A percentile compares a stretch with the other conserved stretches of the same genome.
Conservation (phyloP, 2,888 invertebrate genomes). For the Zygogramma bicolorata region DNA sequence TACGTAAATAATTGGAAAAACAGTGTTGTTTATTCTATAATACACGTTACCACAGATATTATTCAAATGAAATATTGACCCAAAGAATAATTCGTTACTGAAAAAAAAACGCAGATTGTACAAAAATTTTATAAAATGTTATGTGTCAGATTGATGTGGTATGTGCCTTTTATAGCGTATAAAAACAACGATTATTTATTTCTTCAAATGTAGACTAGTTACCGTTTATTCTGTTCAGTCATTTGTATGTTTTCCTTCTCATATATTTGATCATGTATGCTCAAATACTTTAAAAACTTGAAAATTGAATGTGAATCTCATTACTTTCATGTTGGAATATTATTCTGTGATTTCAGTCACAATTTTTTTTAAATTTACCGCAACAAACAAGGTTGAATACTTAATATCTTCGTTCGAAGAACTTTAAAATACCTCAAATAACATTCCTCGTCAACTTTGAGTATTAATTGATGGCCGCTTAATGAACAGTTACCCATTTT, state of each 20-base stretch:
- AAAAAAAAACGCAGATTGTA: constrained; percentile 42
- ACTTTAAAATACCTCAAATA: constrained; percentile 48
- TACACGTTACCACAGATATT: constrained; percentile 59
- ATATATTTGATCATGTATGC: constrained; percentile 42
- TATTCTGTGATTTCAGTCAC: constrained; percentile 17
- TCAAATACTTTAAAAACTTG: constrained; percentile 46
- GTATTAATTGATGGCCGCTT: constrained; percentile 27
- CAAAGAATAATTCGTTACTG: constrained; percentile 57
- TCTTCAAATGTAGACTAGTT: constrained; percentile 38
- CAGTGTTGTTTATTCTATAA: constrained; percentile 60
- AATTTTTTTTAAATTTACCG: background rate
- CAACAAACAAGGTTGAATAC: constrained; percentile 34
- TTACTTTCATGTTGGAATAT: constrained; percentile 17
- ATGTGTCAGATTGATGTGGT: constrained; percentile 55
- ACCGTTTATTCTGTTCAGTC: constrained; percentile 36
- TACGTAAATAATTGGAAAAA: constrained; percentile 52
- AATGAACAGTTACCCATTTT: constrained; percentile 41
- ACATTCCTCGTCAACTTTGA: constrained; percentile 50
- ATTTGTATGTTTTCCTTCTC: background rate
- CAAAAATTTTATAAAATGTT: constrained; percentile 52
- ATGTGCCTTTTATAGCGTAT: constrained; percentile 62
- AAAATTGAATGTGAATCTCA: constrained; percentile 14
- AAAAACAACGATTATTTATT: constrained; percentile 54
- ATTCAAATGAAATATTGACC: constrained; percentile 55
- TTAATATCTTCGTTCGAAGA: constrained; percentile 44